These are phyloP conservation scores for Calephelis perditalis DNA, from an alignment of 2,888 invertebrate genomes.

Conservation along the genomic window DNA sequence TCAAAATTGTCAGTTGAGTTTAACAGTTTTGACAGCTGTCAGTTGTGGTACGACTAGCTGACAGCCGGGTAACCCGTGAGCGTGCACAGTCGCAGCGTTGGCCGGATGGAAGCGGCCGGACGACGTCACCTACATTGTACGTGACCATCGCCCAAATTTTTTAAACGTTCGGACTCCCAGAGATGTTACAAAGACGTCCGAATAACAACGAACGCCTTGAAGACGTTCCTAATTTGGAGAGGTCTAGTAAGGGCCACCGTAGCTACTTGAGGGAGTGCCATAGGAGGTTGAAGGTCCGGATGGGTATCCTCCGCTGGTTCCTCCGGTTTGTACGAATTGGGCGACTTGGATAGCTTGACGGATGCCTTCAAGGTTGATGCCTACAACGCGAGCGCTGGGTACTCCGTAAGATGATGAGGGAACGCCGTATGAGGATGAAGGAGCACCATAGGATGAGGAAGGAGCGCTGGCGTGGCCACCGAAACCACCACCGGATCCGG, in stretches of 20 bases:
- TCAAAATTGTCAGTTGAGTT: conserved; percentile 33
- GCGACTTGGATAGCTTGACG: conserved; percentile 93
- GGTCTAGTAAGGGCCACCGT: conserved; percentile 81
- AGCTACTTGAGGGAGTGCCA: conserved; percentile 82
- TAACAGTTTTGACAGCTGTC: conserved; percentile 32
- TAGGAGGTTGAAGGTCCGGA: conserved; percentile 78
- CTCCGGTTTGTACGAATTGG: conserved; percentile 84
- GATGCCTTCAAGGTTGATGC: conserved; percentile 90
- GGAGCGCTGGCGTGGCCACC: conserved; percentile 71
- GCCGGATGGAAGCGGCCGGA: conserved; percentile 50
- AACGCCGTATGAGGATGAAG: conserved; percentile 83
- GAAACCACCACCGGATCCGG: conserved; percentile 69
- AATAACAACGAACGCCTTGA: conserved; percentile 45
- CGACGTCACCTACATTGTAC: conserved; percentile 74
- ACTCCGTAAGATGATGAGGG: conserved; percentile 80
- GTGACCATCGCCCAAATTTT: conserved; percentile 54
- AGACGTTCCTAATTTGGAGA: conserved; percentile 36
- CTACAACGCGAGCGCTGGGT: conserved; percentile 85
- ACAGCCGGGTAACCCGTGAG: conserved; percentile 62
- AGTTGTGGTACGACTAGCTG: conserved; percentile 52
- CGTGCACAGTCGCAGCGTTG: conserved; percentile 76
- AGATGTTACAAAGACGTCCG: conserved; percentile 48
- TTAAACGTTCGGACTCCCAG: conserved; percentile 56
- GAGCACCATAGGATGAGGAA: conserved; percentile 81
- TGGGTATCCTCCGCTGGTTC: conserved; percentile 52